Conservation (phyloP, 1,140 invertebrate species). For the Vollenhovia emeryi region DNA sequence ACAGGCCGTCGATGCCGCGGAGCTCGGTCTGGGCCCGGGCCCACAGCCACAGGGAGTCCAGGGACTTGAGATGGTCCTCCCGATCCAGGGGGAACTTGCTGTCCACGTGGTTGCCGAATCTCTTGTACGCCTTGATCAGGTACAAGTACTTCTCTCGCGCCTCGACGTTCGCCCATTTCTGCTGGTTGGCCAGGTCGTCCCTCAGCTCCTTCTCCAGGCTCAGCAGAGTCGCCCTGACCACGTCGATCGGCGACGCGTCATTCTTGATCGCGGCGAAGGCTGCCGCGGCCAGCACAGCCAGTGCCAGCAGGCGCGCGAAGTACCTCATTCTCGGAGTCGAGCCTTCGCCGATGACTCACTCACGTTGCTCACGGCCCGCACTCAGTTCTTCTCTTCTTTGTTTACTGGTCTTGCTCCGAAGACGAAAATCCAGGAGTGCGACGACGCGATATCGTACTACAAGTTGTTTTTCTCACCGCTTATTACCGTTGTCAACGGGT, state of each 20-base stretch:
- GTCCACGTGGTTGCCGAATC: conserved; percentile 85
- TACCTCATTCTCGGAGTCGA: background rate
- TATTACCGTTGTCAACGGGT: background rate
- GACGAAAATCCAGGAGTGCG: background rate
- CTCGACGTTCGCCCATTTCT: conserved; percentile 6
- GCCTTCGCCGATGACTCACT: conserved; percentile 36
- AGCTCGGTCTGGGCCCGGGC: conserved; percentile 85
- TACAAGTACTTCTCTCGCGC: conserved; percentile 63
- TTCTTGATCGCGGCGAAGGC: conserved; percentile 6
- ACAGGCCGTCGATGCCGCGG: conserved; percentile 86
- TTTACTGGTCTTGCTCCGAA: background rate
- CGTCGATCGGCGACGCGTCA: conserved; percentile 82
- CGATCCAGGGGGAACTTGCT: conserved; percentile 72
- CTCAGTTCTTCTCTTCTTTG: background rate
- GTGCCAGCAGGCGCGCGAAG: conserved; percentile 10
- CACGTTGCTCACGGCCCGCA: background rate
- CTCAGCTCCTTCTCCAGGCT: conserved; percentile 79
- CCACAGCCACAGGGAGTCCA: conserved; percentile 87
- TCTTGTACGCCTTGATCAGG: conserved; percentile 86
- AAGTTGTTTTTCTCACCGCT: background rate
- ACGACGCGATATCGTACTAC: background rate
- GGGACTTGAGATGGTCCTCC: conserved; percentile 79
- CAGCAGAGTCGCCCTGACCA: conserved; percentile 86
- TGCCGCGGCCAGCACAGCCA: conserved; percentile 2
- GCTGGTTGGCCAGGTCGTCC: conserved; percentile 29